Evolutionary conservation across 2,113 vertebrate genomes (phyloP), one percentile per base, ranked within the genome.

Genomic region (Halichoeres trimaculatus): DNA sequence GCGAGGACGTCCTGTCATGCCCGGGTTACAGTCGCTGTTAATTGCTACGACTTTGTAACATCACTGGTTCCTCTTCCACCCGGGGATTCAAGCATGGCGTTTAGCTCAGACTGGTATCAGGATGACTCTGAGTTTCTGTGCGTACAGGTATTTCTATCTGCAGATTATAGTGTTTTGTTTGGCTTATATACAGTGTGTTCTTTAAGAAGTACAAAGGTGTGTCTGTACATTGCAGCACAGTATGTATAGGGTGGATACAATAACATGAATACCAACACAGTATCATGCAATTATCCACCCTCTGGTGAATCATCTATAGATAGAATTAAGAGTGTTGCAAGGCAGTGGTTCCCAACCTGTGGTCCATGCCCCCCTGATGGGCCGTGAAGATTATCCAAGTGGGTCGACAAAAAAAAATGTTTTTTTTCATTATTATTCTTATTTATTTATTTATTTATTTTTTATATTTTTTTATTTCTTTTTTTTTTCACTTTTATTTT

Each of bases 1-100:
- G 5, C 19, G 60, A 76, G 70, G 68, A 79, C 17, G n/a, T 79
- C 65, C 72, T 66, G 69, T 69, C 45, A 0, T 24, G 23, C 2
- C 19, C 11, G 8, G 6, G 23, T 47, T 74, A 10, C 41, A 12
- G 20, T 14, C 62, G 14, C 60, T 70, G 64, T 74, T 82, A 24
- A 41, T 30, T 3, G 12, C 23, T 22, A 22, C 3, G 16, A 59
- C 45, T 40, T n/a, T 52, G 12, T 61, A 50, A 34, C 16, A 19
- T 40, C 10, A 55, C 30, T 5, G 14, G 0, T 47, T 13, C 45
- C 26, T 65, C 41, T 38, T 54, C 24, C 3, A 10, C 7, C 36
- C 2, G 30, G n/a, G 16, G 22, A 57, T 63, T 58, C 41, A 16
- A 12, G 70, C 30, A 34, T 24, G 5, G 48, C 20, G 14, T 38